Evolutionary conservation across 2,113 vertebrate genomes (phyloP), one percentile per base, ranked within the genome.

Genomic region (Falco punctatus): DNA sequence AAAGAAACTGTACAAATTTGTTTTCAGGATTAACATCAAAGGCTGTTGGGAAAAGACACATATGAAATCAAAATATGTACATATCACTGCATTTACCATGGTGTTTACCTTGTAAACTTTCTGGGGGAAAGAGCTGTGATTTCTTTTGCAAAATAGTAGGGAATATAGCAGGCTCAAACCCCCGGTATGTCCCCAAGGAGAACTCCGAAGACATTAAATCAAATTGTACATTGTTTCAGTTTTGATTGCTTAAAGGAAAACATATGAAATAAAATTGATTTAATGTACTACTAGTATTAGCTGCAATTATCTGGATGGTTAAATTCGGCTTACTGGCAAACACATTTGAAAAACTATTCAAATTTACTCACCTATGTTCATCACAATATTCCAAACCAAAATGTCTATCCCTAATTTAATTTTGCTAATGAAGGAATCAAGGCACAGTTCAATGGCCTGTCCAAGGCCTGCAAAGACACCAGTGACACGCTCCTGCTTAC

Each of bases 11-110:
- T 61, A 81, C 59, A 87, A 90, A 85, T 92, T 92, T 94, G n/a
- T 79, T 90, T 89, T 81, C 42, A 32, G 77, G 94, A 87, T 85
- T 82, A 96, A 81, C 62, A 86, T 46, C 52, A 87, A 94, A 94
- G n/a, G 61, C 33, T 89, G 58, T 67, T 27, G 12, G 69, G 5
- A 84, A 88, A 49, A 84, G 64, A 61, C 33, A 81, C 6, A 4
- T 7, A 75, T 13, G 23, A 93, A 72, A 88, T 88, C 32, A 88
- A 86, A 91, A 59, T 40, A 52, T 0, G 6, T 44, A 51, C 0
- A 0, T 48, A 48, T 46, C n/a, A 46, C 59, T 88, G 74, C n/a
- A 46, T 91, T n/a, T 24, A 35, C 30, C 8, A 4, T 1, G 8
- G 26, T 23, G 59, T 78, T 65, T 88, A 52, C 54, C 59, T n/a